Base-by-base conservation (phyloP, 2,888 invertebrate species). In the Sialis lutaria region DNA sequence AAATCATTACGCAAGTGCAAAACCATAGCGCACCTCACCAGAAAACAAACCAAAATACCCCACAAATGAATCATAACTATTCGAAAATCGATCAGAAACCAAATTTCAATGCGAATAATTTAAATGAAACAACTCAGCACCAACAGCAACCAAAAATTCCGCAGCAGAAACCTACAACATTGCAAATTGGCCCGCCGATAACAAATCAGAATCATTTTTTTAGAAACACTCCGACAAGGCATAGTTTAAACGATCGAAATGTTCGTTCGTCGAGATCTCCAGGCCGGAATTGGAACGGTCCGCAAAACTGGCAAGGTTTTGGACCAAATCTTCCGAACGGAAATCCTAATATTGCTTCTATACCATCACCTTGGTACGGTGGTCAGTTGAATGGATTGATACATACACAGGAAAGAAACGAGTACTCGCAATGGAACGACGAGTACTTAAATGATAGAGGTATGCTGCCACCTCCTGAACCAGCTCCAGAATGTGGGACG, bases 151-250 rank as follows among this genome's bases (percentile, higher is more conserved):
- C 10, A 22, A 22, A 22, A 22, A 4, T 22, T 22, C 42, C 10
- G 8, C 33, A 22, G 33, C 44, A 44, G 10, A 44, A 44, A 40
- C 45, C 45, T 6, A 37, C 45, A 2, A 13, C 45, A 8, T 33
- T 45, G 40, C 45, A 45, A 10, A n/a, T 45, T 8, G 45, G 39
- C 2, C 39, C 45, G 7, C 40, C 45, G 10, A 22, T 33, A 10
- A 9, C 10, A 35, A 9, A 35, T 6, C 10, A 41, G 10, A 41
- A 30, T 22, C 12, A 12, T 13, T 30, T 41, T 30, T 12, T 12
- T 9, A 33, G 33, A 7, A 43, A 43, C 9, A 31, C 32, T 8
- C 43, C 43, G n/a, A 33, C 12, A 12, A 33, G 43, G 8, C 6
- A 10, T 9, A 43, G 22, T 34, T 12, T 37, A 10, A 37, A n/a